Conservation (phyloP, 2,888 invertebrate genomes). For the Acrobasis repandana region DNA sequence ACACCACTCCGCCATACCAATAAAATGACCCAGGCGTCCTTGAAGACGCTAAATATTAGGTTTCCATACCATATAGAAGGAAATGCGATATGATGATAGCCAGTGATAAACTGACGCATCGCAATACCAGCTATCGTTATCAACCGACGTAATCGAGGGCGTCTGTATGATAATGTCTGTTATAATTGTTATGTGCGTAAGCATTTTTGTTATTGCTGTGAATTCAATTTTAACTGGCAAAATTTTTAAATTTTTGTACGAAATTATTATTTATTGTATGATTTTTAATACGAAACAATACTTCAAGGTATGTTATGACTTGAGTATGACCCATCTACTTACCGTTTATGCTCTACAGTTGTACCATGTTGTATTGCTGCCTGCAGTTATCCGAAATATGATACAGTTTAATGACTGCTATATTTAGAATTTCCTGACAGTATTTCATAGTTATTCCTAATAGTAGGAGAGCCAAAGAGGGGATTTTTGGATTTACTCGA, state of each 20-base stretch:
- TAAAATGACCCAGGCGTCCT: constrained; percentile 4
- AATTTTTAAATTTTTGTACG: background rate
- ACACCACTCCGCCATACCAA: background rate
- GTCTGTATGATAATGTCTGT: background rate
- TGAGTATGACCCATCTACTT: no score
- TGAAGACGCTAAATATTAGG: background rate
- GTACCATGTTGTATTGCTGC: no score
- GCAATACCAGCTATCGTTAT: constrained; percentile 1
- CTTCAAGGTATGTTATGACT: no score
- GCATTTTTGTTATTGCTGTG: background rate
- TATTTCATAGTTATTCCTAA: no score
- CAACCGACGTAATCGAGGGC: background rate
- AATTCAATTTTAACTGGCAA: background rate
- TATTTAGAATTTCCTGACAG: no score
- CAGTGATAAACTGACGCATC: constrained; percentile 10
- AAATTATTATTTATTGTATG: background rate
- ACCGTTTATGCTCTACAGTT: no score
- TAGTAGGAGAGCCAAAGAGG: no score
- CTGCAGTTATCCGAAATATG: no score
- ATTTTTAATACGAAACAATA: no score
- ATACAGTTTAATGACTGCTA: no score
- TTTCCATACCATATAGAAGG: constrained; percentile 6
- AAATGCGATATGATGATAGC: no score
- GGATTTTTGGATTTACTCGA: no score
- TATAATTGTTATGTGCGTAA: background rate